Conservation (phyloP, 2,113 vertebrate genomes). For the Pogona vitticeps region DNA sequence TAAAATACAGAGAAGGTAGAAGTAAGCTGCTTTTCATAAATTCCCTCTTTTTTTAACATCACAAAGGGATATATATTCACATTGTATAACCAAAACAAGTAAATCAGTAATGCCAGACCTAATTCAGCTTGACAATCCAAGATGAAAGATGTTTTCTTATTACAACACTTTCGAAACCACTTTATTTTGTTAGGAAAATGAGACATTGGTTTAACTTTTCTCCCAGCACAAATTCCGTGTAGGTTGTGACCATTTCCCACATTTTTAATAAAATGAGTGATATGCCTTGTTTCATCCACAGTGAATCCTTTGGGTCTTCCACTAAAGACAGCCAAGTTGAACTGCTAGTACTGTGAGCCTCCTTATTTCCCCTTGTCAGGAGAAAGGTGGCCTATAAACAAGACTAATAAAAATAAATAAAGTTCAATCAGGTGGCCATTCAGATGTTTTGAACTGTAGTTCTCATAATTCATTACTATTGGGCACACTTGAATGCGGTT, state of each 20-base stretch:
- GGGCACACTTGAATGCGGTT: neutral
- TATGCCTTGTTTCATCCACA: neutral
- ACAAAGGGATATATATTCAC: neutral
- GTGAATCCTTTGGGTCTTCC: neutral
- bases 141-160: neutral
- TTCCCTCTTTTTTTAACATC: slow-evolving; percentile 2
- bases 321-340: too few species aligned
- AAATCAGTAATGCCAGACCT: slow-evolving; percentile 7
- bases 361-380: too few species aligned
- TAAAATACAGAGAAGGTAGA: neutral
- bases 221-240: neutral
- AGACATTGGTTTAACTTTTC: neutral
- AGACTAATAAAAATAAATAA: neutral
- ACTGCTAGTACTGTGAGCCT: too few species aligned
- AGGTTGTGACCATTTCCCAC: slow-evolving; percentile 24
- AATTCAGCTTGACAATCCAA: slow-evolving; percentile 13
- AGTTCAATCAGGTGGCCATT: neutral
- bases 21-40: neutral
- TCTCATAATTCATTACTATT: neutral
- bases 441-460: neutral
- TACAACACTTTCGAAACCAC: neutral
- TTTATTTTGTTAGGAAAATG: neutral
- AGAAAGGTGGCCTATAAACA: too few species aligned
- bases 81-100: neutral
- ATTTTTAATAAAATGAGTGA: neutral